Evolutionary conservation across 2,888 invertebrate genomes (phyloP).

Genomic region (Drosophila neonasuta): DNA sequence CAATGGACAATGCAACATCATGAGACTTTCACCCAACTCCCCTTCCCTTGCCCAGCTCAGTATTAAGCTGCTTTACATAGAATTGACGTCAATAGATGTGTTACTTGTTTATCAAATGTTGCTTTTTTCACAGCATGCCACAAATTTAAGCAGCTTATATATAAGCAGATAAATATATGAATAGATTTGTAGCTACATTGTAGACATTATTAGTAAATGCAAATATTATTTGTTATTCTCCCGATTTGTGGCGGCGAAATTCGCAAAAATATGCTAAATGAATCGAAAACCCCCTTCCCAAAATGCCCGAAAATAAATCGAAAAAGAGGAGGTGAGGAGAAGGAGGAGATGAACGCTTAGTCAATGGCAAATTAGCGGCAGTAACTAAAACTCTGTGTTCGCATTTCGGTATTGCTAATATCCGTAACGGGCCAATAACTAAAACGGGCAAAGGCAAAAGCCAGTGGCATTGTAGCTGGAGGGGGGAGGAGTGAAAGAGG

Average conservation of each 20-base stretch:
- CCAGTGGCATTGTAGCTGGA: conserved; percentile 14
- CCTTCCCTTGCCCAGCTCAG: background rate
- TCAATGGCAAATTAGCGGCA: conserved; percentile 61
- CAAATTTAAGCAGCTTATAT: conserved; percentile 65
- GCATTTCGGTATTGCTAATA: conserved; percentile 26
- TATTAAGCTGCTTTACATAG: conserved; percentile 57
- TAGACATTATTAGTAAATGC: conserved; percentile 28
- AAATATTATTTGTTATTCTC: conserved; percentile 61
- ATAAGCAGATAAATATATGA: conserved; percentile 21
- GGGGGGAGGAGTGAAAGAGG: background rate
- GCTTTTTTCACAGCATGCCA: conserved; percentile 41
- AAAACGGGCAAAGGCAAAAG: conserved; percentile 21
- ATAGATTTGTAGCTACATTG: conserved; percentile 8
- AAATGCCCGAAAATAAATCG: background rate
- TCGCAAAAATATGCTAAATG: conserved; percentile 74
- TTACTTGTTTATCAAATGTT: conserved; percentile 32
- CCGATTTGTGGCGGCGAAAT: conserved; percentile 53
- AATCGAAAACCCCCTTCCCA: conserved; percentile 30
- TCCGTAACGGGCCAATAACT: conserved; percentile 35
- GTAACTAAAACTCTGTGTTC: conserved; percentile 56
- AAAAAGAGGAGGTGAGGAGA: conserved; percentile 4
- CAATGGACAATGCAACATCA: conserved; percentile 52
- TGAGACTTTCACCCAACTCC: conserved; percentile 44
- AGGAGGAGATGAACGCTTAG: conserved; percentile 18
- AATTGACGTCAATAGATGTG: conserved; percentile 60